Percentiles rank a stretch among this genome's conserved stretches.
These are phyloP conservation scores for Diplolepis rosae DNA, from an alignment of 2,888 invertebrate species.

Conservation along the genomic window DNA sequence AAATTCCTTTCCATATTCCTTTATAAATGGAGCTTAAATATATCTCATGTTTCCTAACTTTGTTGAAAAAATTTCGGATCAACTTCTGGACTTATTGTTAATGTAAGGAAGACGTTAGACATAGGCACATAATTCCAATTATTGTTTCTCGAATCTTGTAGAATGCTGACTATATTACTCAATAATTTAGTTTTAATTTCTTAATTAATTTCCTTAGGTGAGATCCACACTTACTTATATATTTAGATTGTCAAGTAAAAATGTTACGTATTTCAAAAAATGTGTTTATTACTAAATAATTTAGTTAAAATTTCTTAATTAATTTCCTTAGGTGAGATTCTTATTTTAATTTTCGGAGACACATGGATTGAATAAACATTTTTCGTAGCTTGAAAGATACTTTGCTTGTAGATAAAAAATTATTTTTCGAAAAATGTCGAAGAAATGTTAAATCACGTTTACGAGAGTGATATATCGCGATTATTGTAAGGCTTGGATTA, in stretches of 20 bases:
- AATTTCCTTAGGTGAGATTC: not conserved
- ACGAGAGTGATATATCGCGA: not conserved
- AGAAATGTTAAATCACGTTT: not conserved
- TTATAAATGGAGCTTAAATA: not conserved
- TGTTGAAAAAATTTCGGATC: not conserved
- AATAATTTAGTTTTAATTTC: too few species aligned
- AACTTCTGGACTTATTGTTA: not conserved
- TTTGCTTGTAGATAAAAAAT: too few species aligned
- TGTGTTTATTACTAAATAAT: too few species aligned
- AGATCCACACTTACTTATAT: not conserved
- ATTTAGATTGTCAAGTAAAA: too few species aligned
- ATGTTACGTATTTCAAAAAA: too few species aligned
- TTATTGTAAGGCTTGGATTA: not conserved
- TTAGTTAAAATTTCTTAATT: not conserved
- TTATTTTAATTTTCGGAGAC: constrained; percentile 14
- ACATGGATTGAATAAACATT: not conserved
- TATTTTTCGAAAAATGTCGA: constrained; percentile 7
- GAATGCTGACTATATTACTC: too few species aligned
- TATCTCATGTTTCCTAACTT: not conserved
- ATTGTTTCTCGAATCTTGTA: not conserved
- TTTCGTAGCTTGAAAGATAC: too few species aligned
- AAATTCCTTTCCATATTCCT: not conserved
- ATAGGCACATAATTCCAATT: not conserved
- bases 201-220: not conserved
- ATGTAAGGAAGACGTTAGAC: not conserved